phyloP scores from a whole-genome alignment of 2,797 vertebrate species.

The Limosa lapponica region DNA sequence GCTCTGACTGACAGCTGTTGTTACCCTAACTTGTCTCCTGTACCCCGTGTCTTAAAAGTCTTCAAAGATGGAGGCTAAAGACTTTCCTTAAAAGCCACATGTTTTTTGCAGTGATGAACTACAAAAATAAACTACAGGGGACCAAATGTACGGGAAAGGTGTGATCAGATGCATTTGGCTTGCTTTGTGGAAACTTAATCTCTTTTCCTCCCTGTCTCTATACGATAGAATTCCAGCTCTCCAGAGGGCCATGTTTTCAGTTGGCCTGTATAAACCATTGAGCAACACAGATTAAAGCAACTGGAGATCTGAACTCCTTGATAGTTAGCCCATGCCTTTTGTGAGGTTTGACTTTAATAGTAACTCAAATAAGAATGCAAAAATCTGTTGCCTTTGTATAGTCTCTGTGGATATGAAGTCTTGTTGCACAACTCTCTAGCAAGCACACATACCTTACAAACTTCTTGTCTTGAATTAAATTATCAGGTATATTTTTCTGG shows the following conservation, averaged over 20 bases:
- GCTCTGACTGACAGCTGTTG: neutral
- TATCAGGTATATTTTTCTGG: neutral
- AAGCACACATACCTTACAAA: neutral
- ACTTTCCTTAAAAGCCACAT: neutral
- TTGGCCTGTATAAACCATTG: neutral
- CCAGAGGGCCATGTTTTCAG: neutral
- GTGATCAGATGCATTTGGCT: neutral
- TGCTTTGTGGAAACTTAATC: neutral
- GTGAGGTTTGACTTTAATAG: neutral
- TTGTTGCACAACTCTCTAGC: neutral
- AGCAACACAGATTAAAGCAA: neutral
- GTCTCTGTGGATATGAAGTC: neutral
- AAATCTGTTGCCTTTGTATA: neutral
- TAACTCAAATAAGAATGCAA: neutral
- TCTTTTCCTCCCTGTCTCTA: fast-evolving
- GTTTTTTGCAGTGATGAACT: neutral
- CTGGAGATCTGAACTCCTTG: neutral
- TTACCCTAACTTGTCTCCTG: neutral
- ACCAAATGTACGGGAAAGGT: neutral
- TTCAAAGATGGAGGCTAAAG: neutral
- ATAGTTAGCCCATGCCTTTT: neutral
- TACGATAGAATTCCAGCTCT: neutral
- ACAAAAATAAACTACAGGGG: neutral
- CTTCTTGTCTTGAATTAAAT: neutral
- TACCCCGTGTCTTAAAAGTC: neutral